These are phyloP conservation scores for Fratercula arctica DNA, from an alignment of 2,797 vertebrate genomes.

Conservation along the genomic window DNA sequence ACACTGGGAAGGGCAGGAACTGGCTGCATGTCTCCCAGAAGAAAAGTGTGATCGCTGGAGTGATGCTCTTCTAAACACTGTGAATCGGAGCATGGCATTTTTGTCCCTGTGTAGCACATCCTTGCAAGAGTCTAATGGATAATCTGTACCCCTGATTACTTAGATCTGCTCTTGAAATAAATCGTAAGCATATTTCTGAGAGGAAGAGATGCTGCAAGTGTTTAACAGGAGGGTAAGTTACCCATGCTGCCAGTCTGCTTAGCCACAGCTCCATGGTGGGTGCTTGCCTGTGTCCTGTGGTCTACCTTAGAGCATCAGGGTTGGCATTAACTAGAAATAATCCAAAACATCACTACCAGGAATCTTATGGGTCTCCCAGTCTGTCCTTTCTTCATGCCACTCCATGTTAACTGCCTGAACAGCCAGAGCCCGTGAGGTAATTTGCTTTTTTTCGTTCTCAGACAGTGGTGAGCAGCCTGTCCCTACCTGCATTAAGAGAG, in stretches of 20 bases:
- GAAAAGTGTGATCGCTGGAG: background rate
- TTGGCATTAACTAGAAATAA: background rate
- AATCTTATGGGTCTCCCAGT: background rate
- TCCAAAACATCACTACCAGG: background rate
- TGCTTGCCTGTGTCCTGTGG: background rate
- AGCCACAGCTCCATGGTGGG: background rate
- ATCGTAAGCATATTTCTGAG: background rate
- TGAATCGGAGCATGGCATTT: background rate
- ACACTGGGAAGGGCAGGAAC: background rate
- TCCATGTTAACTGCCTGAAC: background rate
- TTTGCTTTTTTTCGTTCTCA: background rate
- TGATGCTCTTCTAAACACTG: background rate
- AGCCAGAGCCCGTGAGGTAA: background rate
- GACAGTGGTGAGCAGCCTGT: background rate
- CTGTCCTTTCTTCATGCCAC: background rate
- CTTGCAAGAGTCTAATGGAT: background rate
- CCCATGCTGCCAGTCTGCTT: too few relatives aligned
- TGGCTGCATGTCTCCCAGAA: background rate
- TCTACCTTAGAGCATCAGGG: background rate
- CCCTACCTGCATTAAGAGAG: background rate
- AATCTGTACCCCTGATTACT: background rate
- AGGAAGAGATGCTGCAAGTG: background rate
- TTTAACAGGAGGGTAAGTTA: background rate
- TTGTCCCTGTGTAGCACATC: background rate
- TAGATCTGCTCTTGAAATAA: background rate